Percentiles rank a stretch among this genome's conserved stretches.
Conservation (phyloP, 2,113 vertebrate species). For the Ctenodactylus gundi region DNA sequence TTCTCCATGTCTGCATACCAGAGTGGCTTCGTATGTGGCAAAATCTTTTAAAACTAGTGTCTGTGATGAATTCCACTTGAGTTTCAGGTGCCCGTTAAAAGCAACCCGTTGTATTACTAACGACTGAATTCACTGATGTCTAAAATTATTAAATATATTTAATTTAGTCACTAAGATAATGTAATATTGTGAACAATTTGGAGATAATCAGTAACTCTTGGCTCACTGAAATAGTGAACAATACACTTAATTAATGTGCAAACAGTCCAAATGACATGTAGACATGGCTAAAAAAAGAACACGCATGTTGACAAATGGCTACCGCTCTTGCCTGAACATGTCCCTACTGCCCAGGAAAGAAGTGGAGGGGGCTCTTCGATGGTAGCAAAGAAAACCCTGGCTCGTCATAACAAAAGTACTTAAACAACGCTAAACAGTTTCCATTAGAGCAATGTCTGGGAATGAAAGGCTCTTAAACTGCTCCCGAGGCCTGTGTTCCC, state of each 20-base stretch:
- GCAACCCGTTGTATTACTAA: not conserved
- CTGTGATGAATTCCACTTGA: not conserved
- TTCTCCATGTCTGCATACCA: conserved; percentile 63
- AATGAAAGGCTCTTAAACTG: not conserved
- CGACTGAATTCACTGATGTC: not conserved
- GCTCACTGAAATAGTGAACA: not conserved
- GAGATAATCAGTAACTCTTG: not conserved
- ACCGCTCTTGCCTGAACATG: not conserved
- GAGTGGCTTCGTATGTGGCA: conserved; percentile 14
- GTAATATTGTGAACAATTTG: not conserved
- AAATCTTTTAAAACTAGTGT: conserved; percentile 28
- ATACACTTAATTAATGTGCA: conserved; percentile 6
- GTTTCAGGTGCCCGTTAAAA: conserved; percentile 29
- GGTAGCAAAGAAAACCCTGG: not conserved
- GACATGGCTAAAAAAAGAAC: conserved; percentile 37
- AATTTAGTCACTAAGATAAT: conserved; percentile 52
- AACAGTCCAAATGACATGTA: conserved; percentile 48
- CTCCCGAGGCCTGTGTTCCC: not conserved
- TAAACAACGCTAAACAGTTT: conserved; percentile 35
- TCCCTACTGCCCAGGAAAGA: not conserved
- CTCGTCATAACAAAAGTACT: not conserved
- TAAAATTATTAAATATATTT: conserved; percentile 49
- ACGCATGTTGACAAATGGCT: not conserved
- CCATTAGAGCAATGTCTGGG: not conserved
- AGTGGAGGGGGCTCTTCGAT: not conserved